phyloP scores from a whole-genome alignment of 2,113 vertebrate genomes.

The Cepphus grylle region DNA sequence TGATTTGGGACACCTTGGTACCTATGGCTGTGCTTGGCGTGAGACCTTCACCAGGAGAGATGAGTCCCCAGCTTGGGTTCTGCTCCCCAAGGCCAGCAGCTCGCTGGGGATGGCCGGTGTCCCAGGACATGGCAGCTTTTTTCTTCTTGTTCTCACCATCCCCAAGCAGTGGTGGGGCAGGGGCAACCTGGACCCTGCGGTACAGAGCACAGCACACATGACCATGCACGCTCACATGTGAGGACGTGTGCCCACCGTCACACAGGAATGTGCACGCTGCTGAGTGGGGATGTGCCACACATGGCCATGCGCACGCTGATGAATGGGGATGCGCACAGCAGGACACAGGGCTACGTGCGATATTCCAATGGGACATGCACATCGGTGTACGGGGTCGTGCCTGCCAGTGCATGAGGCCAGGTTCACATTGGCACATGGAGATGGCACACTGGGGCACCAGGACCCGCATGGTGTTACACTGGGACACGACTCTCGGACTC shows the following conservation, averaged over 20 bases:
- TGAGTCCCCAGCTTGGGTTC: neutral
- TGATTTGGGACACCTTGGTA: neutral
- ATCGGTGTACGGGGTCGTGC: fast-evolving
- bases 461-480: neutral
- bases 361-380: fast-evolving
- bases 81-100: too few species aligned
- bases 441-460: neutral
- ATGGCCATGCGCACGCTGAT: fast-evolving
- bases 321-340: fast-evolving
- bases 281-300: too few species aligned
- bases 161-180: neutral
- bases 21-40: neutral
- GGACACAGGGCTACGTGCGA: fast-evolving
- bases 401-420: fast-evolving
- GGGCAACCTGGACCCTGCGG: neutral
- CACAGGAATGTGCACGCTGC: fast-evolving
- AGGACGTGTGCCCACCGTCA: fast-evolving
- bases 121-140: neutral
- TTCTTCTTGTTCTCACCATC: neutral
- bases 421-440: fast-evolving
- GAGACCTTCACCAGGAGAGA: neutral
- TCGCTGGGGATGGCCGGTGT: neutral
- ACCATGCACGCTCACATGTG: fast-evolving
- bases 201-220: neutral
- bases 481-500: neutral